These are phyloP conservation scores for Alligator sinensis DNA, from an alignment of 2,113 vertebrate genomes.

Conservation along the genomic window DNA sequence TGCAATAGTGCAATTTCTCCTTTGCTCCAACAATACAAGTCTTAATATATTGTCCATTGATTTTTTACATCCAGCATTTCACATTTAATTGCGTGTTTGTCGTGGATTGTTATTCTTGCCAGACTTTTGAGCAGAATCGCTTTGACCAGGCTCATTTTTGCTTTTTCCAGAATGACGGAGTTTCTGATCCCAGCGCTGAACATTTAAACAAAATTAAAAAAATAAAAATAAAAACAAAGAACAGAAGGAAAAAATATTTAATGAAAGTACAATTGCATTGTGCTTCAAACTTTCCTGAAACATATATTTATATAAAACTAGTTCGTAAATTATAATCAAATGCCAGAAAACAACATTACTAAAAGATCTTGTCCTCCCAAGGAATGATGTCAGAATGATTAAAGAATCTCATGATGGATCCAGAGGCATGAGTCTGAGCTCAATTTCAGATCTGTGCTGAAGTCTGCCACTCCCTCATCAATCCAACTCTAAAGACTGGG, in stretches of 20 bases:
- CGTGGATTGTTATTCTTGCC: conserved; percentile 62
- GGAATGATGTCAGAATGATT: no score
- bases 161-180: conserved; percentile 78
- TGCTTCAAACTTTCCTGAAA: not conserved
- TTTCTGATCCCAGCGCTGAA: conserved; percentile 86
- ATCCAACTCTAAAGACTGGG: no score
- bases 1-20: conserved; percentile 92
- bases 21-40: conserved; percentile 78
- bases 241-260: not conserved
- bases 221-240: not conserved
- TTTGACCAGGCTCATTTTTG: conserved; percentile 67
- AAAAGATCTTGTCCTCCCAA: not conserved
- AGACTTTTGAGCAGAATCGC: conserved; percentile 61
- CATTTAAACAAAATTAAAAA: not conserved
- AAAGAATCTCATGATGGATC: no score
- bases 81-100: conserved; percentile 73
- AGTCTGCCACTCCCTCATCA: no score
- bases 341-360: not conserved
- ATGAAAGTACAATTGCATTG: not conserved
- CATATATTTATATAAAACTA: not conserved
- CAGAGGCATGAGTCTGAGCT: no score
- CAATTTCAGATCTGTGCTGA: no score
- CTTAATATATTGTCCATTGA: conserved; percentile 70
- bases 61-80: not conserved
- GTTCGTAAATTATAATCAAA: not conserved